phyloP scores from a whole-genome alignment of 2,888 invertebrate species.

The Ormyrus nitidulus region DNA sequence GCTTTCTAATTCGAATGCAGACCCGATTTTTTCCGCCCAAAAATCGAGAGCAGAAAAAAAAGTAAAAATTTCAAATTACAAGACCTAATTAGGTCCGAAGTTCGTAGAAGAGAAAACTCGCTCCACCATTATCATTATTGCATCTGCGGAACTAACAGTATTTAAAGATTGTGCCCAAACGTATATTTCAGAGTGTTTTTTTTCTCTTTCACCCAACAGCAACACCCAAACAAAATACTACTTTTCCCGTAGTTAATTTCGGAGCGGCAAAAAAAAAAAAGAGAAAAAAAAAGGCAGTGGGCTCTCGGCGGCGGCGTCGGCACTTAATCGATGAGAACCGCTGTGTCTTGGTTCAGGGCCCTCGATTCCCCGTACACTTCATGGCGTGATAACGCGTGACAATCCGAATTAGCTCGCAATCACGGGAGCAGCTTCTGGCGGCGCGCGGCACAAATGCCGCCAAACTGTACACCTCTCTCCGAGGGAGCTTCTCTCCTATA shows the following conservation, averaged over 20 bases:
- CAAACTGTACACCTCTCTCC: constrained; percentile 1
- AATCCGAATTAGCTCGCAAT: constrained; percentile 69
- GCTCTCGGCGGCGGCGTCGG: background rate
- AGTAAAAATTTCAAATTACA: no score
- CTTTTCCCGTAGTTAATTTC: constrained; percentile 12
- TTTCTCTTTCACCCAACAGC: no score
- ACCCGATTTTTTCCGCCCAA: no score
- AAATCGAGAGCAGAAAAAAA: no score
- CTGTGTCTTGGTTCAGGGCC: constrained; percentile 45
- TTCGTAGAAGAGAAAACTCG: no score
- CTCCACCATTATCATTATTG: no score
- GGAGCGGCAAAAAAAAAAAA: constrained; percentile 6
- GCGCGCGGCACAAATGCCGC: constrained; percentile 26
- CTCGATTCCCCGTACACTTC: constrained; percentile 55
- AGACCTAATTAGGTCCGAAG: no score
- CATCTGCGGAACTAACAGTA: no score
- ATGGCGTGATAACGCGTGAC: constrained; percentile 68
- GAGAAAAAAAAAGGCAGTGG: background rate
- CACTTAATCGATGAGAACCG: constrained; percentile 58
- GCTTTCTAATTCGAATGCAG: no score
- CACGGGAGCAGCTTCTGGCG: constrained; percentile 60
- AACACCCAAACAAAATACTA: no score
- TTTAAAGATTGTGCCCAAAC: no score
- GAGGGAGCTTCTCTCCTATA: constrained; percentile 16
- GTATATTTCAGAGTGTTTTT: no score